These are phyloP conservation scores for Agrenia bidenticulata DNA, from an alignment of 2,888 invertebrate species.

Conservation along the genomic window DNA sequence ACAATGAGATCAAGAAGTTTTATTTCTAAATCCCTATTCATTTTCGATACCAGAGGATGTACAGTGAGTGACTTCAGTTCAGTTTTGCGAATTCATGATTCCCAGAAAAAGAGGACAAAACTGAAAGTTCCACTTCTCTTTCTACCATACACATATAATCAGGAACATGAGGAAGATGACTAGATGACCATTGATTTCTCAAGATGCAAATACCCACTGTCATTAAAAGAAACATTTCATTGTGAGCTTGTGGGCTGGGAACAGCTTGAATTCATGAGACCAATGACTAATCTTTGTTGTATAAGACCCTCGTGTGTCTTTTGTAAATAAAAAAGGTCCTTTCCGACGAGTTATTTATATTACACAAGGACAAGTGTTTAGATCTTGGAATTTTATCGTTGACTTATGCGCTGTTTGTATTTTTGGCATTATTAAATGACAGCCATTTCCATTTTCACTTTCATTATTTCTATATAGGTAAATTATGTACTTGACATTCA, in stretches of 20 bases:
- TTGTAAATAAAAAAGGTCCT: background rate
- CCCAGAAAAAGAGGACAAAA: conserved; percentile 21
- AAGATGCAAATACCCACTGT: background rate
- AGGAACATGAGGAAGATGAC: background rate
- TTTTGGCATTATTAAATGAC: background rate
- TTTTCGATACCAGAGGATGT: too few species aligned
- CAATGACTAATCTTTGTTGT: conserved; percentile 2
- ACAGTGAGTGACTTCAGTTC: too few species aligned
- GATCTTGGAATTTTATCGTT: background rate
- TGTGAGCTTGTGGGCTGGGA: background rate
- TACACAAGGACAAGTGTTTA: conserved; percentile 5
- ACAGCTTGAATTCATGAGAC: background rate
- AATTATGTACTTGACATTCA: background rate
- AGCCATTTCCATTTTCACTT: background rate
- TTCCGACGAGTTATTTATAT: conserved; percentile 4
- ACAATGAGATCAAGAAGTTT: too few species aligned
- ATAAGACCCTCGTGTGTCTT: background rate
- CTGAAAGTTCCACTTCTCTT: conserved; percentile 22
- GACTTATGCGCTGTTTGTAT: background rate
- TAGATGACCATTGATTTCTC: conserved; percentile 6
- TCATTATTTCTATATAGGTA: background rate
- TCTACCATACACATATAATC: background rate
- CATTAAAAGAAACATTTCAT: background rate
- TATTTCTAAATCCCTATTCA: too few species aligned
- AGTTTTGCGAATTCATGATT: conserved; percentile 7